Conservation (phyloP, 2,888 invertebrate genomes). For the Sinodicranocentrus sp. region DNA sequence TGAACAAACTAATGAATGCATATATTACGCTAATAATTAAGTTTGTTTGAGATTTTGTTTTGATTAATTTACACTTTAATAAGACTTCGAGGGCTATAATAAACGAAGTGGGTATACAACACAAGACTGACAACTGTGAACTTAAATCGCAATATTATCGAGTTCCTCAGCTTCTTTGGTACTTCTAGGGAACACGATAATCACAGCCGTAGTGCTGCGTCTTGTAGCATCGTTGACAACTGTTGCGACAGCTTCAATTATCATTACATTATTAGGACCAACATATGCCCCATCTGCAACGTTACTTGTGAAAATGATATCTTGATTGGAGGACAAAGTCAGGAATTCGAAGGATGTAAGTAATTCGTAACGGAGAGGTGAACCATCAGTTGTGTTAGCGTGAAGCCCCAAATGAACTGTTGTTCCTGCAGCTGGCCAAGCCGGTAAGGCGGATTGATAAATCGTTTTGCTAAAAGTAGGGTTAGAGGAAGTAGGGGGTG, state of each 20-base stretch:
- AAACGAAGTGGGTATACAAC: no score
- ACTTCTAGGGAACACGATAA: constrained; percentile 21
- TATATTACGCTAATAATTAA: no score
- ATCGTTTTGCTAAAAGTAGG: constrained; percentile 21
- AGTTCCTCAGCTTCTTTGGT: neutral
- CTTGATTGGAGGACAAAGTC: constrained; percentile 2
- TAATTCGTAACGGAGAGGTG: constrained; percentile 3
- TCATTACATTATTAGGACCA: constrained; percentile 39
- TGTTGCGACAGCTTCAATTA: constrained; percentile 4
- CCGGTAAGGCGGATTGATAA: constrained; percentile 23
- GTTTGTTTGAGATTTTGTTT: no score
- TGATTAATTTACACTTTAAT: no score
- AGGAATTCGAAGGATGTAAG: constrained; percentile 21
- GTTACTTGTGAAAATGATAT: constrained; percentile 36
- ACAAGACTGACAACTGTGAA: no score
- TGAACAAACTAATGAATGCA: no score
- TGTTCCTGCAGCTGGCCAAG: constrained; percentile 20
- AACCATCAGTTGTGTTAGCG: neutral
- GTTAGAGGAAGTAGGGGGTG: neutral
- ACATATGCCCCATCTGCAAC: constrained; percentile 33
- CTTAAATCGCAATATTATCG: no score
- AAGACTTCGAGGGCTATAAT: no score
- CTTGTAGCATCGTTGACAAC: neutral
- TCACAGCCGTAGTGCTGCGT: neutral
- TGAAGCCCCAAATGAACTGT: constrained; percentile 26